Conservation (phyloP, 2,888 invertebrate species). For the Nymphalis polychloros region DNA sequence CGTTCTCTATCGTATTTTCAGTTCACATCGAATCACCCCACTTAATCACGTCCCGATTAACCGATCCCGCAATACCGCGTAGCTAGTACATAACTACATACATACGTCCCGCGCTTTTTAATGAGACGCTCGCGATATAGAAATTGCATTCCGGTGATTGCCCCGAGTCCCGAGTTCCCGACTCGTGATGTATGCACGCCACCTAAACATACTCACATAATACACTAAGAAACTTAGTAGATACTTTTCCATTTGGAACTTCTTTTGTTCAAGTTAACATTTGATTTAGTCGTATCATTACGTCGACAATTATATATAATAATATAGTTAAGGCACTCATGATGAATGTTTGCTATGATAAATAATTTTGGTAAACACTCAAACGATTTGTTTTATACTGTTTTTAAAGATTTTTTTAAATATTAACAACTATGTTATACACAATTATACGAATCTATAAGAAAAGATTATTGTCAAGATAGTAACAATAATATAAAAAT, state of each 20-base stretch:
- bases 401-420: no score
- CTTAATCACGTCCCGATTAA: slow-evolving; percentile 16
- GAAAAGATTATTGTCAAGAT: no score
- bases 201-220: slow-evolving; percentile 10
- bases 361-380: no score
- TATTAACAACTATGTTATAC: no score
- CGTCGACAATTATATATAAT: no score
- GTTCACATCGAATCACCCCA: not conserved
- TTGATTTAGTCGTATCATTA: not conserved
- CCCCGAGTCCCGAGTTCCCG: slow-evolving; percentile 27
- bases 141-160: slow-evolving; percentile 39
- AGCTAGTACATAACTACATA: slow-evolving; percentile 14
- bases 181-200: slow-evolving; percentile 32
- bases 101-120: slow-evolving; percentile 37
- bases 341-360: no score
- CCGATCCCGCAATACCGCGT: slow-evolving; percentile 19
- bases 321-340: no score
- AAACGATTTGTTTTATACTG: no score
- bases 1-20: not conserved
- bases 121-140: slow-evolving; percentile 37
- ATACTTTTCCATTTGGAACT: not conserved
- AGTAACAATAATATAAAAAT: not conserved
- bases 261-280: not conserved
- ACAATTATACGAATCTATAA: no score
- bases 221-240: slow-evolving; percentile 10